These are phyloP conservation scores for Rhagonycha fulva DNA, from an alignment of 2,888 invertebrate species.

Conservation along the genomic window DNA sequence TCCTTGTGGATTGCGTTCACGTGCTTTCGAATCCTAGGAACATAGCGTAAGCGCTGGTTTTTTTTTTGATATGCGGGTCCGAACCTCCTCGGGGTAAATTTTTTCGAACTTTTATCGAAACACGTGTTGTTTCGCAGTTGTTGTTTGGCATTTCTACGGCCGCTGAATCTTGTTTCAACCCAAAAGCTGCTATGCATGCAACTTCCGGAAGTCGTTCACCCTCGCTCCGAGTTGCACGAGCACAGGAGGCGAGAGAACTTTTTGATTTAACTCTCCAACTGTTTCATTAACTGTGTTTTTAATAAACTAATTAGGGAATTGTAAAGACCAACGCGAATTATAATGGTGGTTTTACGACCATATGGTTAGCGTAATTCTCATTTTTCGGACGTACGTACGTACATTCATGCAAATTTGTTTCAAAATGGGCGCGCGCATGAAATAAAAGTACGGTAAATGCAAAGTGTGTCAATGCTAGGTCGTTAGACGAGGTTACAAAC, in stretches of 20 bases:
- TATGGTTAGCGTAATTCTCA: not conserved
- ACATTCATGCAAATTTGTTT: not conserved
- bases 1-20: not conserved
- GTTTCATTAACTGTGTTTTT: not conserved
- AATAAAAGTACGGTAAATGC: slow-evolving; percentile 5
- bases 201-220: slow-evolving; percentile 38
- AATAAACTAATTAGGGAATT: not conserved
- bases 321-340: not conserved
- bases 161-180: slow-evolving; percentile 31
- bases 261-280: not conserved
- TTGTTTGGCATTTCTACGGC: slow-evolving; percentile 3
- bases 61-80: not conserved
- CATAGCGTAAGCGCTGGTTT: not conserved
- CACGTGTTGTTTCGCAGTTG: slow-evolving; percentile 4
- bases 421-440: not conserved
- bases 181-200: slow-evolving; percentile 28
- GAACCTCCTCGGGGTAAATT: not conserved
- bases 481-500: slow-evolving; percentile 31
- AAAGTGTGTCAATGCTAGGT: slow-evolving; percentile 31
- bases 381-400: not conserved
- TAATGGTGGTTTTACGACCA: not conserved
- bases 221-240: slow-evolving; percentile 1
- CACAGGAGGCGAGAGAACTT: not conserved
- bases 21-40: not conserved
- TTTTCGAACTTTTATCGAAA: not conserved